Evolutionary conservation across 2,888 invertebrate genomes (phyloP).

Genomic region (Eupithecia tripunctaria): DNA sequence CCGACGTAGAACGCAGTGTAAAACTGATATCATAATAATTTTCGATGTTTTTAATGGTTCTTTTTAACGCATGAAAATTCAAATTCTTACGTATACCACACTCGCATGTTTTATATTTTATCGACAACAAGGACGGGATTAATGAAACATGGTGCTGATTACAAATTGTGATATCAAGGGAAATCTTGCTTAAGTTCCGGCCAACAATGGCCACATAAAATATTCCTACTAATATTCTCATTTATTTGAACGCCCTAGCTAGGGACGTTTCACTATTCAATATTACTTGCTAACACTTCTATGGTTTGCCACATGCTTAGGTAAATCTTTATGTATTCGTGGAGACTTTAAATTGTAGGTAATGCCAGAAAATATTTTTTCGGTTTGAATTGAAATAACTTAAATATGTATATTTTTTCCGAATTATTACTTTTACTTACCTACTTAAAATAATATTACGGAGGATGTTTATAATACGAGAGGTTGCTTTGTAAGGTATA

Average conservation of each 20-base stretch:
- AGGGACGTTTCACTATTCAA: slow-evolving; percentile 61
- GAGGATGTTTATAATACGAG: too few relatives aligned
- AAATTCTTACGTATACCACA: neutral
- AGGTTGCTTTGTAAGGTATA: too few relatives aligned
- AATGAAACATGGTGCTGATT: slow-evolving; percentile 71
- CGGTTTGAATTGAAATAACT: neutral
- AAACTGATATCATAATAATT: too few relatives aligned
- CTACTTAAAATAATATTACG: too few relatives aligned
- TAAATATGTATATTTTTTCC: too few relatives aligned
- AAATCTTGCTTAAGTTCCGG: slow-evolving; percentile 73
- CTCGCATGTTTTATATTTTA: slow-evolving; percentile 24
- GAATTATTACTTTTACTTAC: too few relatives aligned
- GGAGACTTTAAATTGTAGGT: neutral
- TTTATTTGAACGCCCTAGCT: slow-evolving; percentile 56
- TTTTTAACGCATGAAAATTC: too few relatives aligned
- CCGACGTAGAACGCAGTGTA: too few relatives aligned
- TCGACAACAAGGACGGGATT: slow-evolving; percentile 58
- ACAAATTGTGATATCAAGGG: slow-evolving; percentile 69
- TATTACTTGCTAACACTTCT: slow-evolving; percentile 53
- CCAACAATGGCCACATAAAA: slow-evolving; percentile 69
- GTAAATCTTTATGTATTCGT: neutral
- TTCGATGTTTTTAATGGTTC: too few relatives aligned
- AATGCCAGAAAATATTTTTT: neutral
- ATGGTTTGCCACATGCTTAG: slow-evolving; percentile 37
- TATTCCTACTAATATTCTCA: slow-evolving; percentile 65